These are phyloP conservation scores for Aelia acuminata DNA, from an alignment of 2,888 invertebrate species.

Conservation along the genomic window DNA sequence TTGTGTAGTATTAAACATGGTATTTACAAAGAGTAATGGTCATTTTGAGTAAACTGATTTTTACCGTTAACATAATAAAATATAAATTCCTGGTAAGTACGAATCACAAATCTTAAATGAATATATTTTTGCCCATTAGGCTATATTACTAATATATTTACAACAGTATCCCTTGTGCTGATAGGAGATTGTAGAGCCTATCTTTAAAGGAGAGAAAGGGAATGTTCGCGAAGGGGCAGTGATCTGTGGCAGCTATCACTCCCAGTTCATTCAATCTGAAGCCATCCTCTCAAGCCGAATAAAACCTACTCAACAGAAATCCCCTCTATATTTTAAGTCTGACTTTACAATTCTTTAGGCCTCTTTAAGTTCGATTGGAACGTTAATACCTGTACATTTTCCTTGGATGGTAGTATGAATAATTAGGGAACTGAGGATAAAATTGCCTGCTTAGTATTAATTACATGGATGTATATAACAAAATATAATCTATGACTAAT, in stretches of 20 bases:
- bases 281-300: not conserved
- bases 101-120: not conserved
- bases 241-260: constrained; percentile 28
- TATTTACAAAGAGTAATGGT: too few species aligned
- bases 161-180: not conserved
- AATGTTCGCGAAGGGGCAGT: not conserved
- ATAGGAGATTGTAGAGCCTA: not conserved
- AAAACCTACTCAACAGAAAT: not conserved
- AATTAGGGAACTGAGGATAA: too few species aligned
- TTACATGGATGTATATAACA: too few species aligned
- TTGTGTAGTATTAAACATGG: too few species aligned
- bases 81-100: not conserved
- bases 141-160: too few species aligned
- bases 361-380: too few species aligned
- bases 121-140: not conserved
- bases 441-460: too few species aligned
- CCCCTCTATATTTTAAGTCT: not conserved
- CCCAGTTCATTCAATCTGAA: not conserved
- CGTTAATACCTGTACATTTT: too few species aligned
- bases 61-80: not conserved
- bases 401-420: too few species aligned
- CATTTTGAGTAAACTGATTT: too few species aligned
- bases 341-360: not conserved
- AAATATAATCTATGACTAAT: too few species aligned
- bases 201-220: not conserved